Evolutionary conservation across 37 sponge, comb jelly and placozoan species (phyloP).

Genomic region (Beroe forskalii): DNA sequence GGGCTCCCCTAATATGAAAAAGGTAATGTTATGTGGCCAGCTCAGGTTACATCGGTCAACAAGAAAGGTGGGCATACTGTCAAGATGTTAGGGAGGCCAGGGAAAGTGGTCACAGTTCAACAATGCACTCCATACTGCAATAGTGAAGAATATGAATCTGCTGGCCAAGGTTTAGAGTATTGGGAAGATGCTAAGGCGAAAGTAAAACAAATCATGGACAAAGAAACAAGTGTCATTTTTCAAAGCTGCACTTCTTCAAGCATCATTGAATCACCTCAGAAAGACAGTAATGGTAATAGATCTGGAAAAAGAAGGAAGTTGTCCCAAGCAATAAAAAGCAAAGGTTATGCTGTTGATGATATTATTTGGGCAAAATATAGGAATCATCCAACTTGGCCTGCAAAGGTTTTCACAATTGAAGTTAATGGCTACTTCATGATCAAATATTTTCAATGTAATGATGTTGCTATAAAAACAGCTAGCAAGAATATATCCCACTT

Average conservation of each 20-base stretch:
- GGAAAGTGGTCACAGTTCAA: constrained; percentile 1
- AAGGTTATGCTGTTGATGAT: not conserved
- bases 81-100: constrained; percentile 12
- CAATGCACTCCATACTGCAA: not conserved
- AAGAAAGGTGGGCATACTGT: not conserved
- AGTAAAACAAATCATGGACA: constrained; percentile 17
- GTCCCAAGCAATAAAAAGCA: not conserved
- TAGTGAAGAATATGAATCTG: not conserved
- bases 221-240: constrained; percentile 21
- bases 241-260: not conserved
- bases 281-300: not conserved
- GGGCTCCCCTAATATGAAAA: not conserved
- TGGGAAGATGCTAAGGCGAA: not conserved
- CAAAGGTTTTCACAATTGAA: constrained; percentile 26
- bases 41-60: constrained; percentile 31
- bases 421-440: not conserved
- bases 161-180: not conserved
- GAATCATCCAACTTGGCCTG: constrained; percentile 57
- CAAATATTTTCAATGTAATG: not conserved
- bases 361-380: constrained; percentile 54
- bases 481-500: constrained; percentile 4
- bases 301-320: constrained; percentile 6
- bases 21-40: constrained; percentile 27
- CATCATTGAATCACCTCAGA: not conserved
- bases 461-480: not conserved